Evolutionary conservation across 2,113 vertebrate genomes (phyloP).

Genomic region (Phoxinus phoxinus): DNA sequence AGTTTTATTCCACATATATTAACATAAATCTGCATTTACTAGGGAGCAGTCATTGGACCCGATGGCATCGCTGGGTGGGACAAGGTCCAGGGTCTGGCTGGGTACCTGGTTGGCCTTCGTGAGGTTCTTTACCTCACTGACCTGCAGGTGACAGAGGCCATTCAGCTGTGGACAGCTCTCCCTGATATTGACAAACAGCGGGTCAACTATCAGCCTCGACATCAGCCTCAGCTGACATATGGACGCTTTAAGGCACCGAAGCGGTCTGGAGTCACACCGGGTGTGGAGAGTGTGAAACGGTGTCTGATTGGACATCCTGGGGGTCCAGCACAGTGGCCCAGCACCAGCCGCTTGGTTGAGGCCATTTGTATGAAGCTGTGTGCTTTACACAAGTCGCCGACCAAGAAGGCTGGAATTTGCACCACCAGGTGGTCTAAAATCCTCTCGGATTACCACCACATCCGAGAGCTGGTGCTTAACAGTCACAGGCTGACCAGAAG

Average conservation of each 20-base stretch:
- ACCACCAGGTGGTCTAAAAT: slow-evolving; percentile 30
- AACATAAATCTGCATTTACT: background rate
- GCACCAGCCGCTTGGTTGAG: slow-evolving; percentile 33
- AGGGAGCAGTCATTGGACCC: slow-evolving; percentile 29
- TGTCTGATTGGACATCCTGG: slow-evolving; percentile 23
- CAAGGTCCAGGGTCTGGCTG: slow-evolving; percentile 23
- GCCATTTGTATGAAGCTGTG: slow-evolving; percentile 24
- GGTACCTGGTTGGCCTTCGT: slow-evolving; percentile 29
- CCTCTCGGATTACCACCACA: slow-evolving; percentile 12
- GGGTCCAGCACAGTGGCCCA: slow-evolving; percentile 22
- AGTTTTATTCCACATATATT: background rate
- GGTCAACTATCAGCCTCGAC: slow-evolving; percentile 6
- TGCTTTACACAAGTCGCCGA: slow-evolving; percentile 4
- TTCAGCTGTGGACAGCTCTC: slow-evolving; percentile 10
- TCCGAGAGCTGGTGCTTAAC: slow-evolving; percentile 15
- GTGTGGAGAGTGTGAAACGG: slow-evolving; percentile 20
- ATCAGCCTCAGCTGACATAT: slow-evolving; percentile 23
- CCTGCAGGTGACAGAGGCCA: slow-evolving; percentile 29
- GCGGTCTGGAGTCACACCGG: slow-evolving; percentile 13
- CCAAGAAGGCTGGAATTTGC: slow-evolving; percentile 12
- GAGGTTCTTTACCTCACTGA: slow-evolving; percentile 33
- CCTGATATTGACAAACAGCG: background rate
- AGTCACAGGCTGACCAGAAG: too few relatives aligned
- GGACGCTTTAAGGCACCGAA: slow-evolving; percentile 20
- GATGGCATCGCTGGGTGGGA: slow-evolving; percentile 21